Evolutionary conservation across 2,113 vertebrate genomes (phyloP).

Genomic region (Mungos mungo): DNA sequence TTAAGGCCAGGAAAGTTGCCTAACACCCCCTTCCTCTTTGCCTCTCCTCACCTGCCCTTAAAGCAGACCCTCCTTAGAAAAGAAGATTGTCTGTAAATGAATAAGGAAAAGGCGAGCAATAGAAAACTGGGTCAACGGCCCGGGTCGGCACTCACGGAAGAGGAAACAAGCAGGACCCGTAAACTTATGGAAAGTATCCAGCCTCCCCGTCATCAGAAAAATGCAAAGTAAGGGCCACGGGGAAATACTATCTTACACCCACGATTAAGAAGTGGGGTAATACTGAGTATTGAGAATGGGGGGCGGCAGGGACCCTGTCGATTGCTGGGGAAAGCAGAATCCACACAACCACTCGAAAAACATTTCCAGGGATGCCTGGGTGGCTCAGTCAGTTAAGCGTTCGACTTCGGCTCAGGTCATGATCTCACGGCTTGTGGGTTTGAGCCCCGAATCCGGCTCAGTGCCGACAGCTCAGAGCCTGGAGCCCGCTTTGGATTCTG

Average conservation of each 20-base stretch:
- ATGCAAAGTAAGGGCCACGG: background rate
- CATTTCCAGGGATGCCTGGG: no score
- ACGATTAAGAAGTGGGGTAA: no score
- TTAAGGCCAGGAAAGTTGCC: background rate
- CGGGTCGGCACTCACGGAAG: no score
- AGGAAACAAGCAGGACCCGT: background rate
- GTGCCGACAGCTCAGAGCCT: no score
- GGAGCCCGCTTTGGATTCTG: no score
- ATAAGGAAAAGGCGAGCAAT: background rate
- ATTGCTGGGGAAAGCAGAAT: background rate
- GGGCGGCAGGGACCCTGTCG: no score
- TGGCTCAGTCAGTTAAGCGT: no score
- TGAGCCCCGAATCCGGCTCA: no score
- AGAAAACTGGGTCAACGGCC: no score
- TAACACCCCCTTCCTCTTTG: no score
- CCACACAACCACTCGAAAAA: background rate
- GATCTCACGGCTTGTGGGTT: no score
- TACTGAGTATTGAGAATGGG: background rate
- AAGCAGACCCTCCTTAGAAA: background rate
- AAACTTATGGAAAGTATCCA: background rate
- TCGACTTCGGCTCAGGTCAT: no score
- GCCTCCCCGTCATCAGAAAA: background rate
- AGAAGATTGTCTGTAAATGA: background rate
- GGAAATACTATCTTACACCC: rapidly evolving
- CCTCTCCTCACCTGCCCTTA: background rate